phyloP scores from a whole-genome alignment of 2,113 vertebrate species.

The Ranitomeya variabilis region DNA sequence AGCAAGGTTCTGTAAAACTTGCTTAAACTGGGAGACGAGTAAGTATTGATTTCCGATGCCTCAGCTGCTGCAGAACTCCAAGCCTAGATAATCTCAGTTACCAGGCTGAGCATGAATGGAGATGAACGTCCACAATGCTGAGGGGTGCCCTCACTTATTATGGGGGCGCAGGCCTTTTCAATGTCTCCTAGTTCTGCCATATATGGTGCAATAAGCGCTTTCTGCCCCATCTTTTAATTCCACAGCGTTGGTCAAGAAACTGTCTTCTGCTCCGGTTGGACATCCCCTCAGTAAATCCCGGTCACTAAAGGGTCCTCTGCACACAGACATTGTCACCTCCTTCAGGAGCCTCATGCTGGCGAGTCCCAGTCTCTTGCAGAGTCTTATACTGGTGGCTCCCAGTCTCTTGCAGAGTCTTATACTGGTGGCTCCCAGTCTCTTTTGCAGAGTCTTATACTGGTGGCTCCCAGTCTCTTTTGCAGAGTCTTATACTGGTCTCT shows the following conservation, averaged over 20 bases:
- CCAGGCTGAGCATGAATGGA: not conserved
- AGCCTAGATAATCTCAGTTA: not conserved
- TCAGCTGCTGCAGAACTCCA: slow-evolving; percentile 2
- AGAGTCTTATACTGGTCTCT: too few relatives aligned
- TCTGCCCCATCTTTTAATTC: not conserved
- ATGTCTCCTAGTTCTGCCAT: not conserved
- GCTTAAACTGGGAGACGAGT: not conserved
- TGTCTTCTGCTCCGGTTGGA: not conserved
- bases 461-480: not conserved
- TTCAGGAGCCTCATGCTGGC: not conserved
- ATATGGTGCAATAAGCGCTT: not conserved
- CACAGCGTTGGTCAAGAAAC: not conserved
- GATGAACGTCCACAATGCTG: not conserved
- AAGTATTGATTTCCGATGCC: not conserved
- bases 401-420: too few relatives aligned
- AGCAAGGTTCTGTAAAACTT: not conserved
- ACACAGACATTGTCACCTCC: not conserved
- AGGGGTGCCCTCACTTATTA: not conserved
- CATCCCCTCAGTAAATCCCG: not conserved
- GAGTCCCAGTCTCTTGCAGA: too few relatives aligned
- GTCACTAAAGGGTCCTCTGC: not conserved
- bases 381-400: too few relatives aligned
- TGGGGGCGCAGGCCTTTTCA: too few relatives aligned
- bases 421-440: too few relatives aligned
- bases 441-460: not conserved